Base-by-base conservation (phyloP, 2,797 vertebrate species). In the Danio albolineatus region DNA sequence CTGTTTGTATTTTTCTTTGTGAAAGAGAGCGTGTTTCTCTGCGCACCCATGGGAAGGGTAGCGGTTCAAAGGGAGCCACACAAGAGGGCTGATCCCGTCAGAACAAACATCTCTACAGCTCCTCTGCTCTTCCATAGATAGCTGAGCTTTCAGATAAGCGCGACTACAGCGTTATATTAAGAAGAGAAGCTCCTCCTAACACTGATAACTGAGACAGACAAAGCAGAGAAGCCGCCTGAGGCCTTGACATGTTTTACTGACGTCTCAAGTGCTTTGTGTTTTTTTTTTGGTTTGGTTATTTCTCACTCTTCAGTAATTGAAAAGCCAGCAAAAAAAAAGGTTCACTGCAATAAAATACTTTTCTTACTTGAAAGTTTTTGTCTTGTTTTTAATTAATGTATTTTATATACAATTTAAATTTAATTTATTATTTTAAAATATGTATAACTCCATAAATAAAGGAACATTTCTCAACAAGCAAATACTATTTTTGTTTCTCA, bases 31-130 rank as follows among this genome's bases (percentile, higher is more conserved):
- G 28, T 67, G 9, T 17, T 38, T 46, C 36, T 53, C 44, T 38
- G 41, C 9, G 16, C 53, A 38, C 60, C 60, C 61, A 43, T 60
- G 61, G 6, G 83, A 82, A 39, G 83, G 82, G 62, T 85, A 87
- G 17, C 66, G 28, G 80, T 88, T 84, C 57, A 86, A 74, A 54
- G 80, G 85, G 3, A 79, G 80, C 83, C 86, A 87, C 43, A 75
- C 73, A 4, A 17, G 51, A 82, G 71, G 41, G 62, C 49, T 7
- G 7, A 53, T 76, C 59, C 65, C 21, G 2, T 81, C 78, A 53
- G 65, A 62, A 39, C 60, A 65, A 14, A 57, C 66, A 46, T 44
- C 10, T 41, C 60, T 28, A 73, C 36, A 53, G 36, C n/a, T 51
- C 46, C 38, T 75, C 48, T 53, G 60, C 59, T 64, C 59, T 64